Base-by-base conservation (phyloP, 1,140 invertebrate species). In the Rhyacophila brunnea region DNA sequence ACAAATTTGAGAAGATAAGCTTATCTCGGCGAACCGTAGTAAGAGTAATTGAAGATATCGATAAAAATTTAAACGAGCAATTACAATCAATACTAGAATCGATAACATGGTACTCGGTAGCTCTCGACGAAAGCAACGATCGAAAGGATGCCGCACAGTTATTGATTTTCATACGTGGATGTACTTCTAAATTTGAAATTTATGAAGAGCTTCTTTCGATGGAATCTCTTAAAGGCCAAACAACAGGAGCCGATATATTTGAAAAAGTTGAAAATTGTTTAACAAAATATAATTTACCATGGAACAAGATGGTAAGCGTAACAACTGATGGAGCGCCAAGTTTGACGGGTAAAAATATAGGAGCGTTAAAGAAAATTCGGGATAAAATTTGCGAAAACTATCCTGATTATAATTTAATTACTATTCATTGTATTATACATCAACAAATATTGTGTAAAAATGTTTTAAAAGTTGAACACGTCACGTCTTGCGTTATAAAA, bases 161-260 rank as follows among this genome's bases (percentile, higher is more conserved):
- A 47, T 47, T 47, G 6, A 47, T 20, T 47, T 47, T 47, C 14
- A 20, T 47, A 7, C 18, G 18, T 47, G 18, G 6, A 47, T 47
- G 23, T 47, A 20, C 17, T 14, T 47, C 45, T 47, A 47, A 47
- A 20, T 47, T 47, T 47, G 45, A 47, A 47, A 47, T 47, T 47
- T 7, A 7, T 47, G 45, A 47, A 47, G 45, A 47, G 18, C 45
- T 47, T 47, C 45, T 18, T 15, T 47, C 45, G 20, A 47, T 47
- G 18, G 45, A 47, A 20, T 47, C 17, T 47, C 45, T 47, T 15
- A 10, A 47, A 20, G 45, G 20, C 14, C 45, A 47, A 47, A 47
- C 45, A 20, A 20, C 18, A 14, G 45, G 18, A 10, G 18, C 45
- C 7, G 18, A 47, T 47, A 47, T 47, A 47, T 47, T 47, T 47